Conservation (phyloP, 2,888 invertebrate species). For the Lepidocyrtoides sp. region DNA sequence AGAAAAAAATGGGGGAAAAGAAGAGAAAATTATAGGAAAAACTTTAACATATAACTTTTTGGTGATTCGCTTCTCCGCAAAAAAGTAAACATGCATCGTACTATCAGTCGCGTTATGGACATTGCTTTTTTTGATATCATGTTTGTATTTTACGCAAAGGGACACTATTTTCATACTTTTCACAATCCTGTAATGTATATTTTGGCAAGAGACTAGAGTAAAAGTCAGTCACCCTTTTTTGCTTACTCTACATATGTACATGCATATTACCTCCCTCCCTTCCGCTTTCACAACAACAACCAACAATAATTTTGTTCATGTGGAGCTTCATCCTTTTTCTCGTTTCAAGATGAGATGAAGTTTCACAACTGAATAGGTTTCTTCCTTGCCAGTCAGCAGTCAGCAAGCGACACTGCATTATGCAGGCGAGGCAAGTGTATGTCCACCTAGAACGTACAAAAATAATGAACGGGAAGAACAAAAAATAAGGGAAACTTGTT, state of each 20-base stretch:
- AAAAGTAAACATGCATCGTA: neutral
- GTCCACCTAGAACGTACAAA: no score
- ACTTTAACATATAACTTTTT: slow-evolving; percentile 35
- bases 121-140: neutral
- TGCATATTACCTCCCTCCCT: neutral
- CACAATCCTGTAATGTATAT: neutral
- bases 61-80: neutral
- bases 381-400: no score
- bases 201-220: neutral
- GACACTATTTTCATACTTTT: neutral
- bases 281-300: neutral
- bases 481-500: neutral
- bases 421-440: neutral
- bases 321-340: neutral
- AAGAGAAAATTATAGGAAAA: neutral
- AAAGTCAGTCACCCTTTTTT: slow-evolving; percentile 36
- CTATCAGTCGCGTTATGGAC: neutral
- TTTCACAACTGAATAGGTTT: slow-evolving; percentile 39
- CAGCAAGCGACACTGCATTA: no score
- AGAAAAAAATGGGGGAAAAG: neutral
- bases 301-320: neutral
- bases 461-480: neutral
- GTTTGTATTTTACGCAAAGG: neutral
- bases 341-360: neutral
- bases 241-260: no score